These are phyloP conservation scores for Paracyclopina nana DNA, from an alignment of 1,140 invertebrate species.

Conservation along the genomic window DNA sequence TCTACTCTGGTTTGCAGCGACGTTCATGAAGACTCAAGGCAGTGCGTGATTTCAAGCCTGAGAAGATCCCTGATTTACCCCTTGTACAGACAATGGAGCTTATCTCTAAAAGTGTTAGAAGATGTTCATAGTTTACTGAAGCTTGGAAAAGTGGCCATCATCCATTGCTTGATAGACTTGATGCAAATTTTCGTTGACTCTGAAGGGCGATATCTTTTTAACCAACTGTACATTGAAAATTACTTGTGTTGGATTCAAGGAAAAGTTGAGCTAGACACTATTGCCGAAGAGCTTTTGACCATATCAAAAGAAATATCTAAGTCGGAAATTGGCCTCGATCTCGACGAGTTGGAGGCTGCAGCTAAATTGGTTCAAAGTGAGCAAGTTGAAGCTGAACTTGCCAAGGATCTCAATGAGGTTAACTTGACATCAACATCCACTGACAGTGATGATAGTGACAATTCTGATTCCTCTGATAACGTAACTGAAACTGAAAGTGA, in stretches of 20 bases:
- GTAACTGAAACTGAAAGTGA: too few relatives aligned
- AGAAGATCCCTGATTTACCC: neutral
- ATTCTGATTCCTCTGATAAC: too few relatives aligned
- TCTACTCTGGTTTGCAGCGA: slow-evolving; percentile 2
- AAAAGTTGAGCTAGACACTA: too few relatives aligned
- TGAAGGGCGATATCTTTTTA: slow-evolving; percentile 3
- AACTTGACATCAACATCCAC: neutral
- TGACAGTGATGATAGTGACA: neutral
- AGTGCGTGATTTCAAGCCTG: neutral
- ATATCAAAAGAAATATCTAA: neutral
- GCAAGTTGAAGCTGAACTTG: neutral
- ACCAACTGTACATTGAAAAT: slow-evolving; percentile 1
- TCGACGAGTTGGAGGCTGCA: neutral
- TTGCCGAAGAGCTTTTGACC: too few relatives aligned
- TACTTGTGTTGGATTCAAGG: slow-evolving; percentile 1
- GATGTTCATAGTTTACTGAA: neutral
- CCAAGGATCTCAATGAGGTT: neutral
- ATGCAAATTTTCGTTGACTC: neutral
- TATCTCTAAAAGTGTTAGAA: neutral
- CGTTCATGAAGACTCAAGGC: too few relatives aligned
- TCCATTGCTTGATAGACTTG: neutral
- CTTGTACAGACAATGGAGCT: neutral
- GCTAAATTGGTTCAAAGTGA: neutral
- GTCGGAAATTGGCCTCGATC: neutral
- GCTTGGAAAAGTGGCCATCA: neutral